Evolutionary conservation across 2,113 vertebrate species (phyloP).

Genomic region (Syrmaticus mikado): DNA sequence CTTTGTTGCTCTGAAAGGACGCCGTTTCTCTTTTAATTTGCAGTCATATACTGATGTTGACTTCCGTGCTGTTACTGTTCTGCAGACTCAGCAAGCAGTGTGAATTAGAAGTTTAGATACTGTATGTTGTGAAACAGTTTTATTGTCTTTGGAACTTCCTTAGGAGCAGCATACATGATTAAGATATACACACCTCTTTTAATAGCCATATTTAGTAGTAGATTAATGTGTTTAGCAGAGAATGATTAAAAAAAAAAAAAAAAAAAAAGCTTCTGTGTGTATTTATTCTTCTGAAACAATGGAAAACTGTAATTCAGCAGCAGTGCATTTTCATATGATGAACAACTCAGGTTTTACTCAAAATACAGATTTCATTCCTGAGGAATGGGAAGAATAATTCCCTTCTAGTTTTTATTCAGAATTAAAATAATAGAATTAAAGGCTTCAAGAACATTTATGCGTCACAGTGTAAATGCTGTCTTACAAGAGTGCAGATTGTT

Average conservation of each 20-base stretch:
- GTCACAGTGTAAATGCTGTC: neutral
- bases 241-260: constrained; percentile 6
- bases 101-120: neutral
- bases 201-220: neutral
- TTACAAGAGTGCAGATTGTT: neutral
- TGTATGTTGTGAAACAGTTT: neutral
- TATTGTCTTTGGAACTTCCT: constrained; percentile 26
- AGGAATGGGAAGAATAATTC: constrained; percentile 5
- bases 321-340: constrained; percentile 27
- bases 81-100: neutral
- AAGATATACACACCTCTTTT: neutral
- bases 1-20: neutral
- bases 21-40: constrained; percentile 25
- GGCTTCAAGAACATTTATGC: neutral
- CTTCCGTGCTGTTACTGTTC: neutral
- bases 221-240: neutral
- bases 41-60: constrained; percentile 21
- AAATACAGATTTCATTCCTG: constrained; percentile 18
- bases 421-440: neutral
- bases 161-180: neutral
- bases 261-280: constrained; percentile 17
- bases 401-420: constrained; percentile 20
- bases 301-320: neutral
- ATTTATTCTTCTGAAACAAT: constrained; percentile 19
- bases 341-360: constrained; percentile 8